Base-by-base conservation (phyloP, 2,797 vertebrate genomes). In the Trematomus bernacchii region DNA sequence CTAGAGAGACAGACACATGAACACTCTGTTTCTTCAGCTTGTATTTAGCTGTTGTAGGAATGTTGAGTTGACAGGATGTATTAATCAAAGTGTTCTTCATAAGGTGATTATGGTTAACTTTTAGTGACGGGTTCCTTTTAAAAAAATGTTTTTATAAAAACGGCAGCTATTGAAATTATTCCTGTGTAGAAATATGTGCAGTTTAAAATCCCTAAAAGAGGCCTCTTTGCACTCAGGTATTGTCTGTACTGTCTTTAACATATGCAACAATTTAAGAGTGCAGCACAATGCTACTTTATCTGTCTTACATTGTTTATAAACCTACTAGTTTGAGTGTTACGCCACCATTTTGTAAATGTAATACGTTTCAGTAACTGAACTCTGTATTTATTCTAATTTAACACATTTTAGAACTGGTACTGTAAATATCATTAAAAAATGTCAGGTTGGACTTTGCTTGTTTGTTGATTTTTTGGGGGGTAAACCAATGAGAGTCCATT, bases 331-430 rank as follows among this genome's bases (percentile, higher is more conserved):
- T 77, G 18, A 63, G 47, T 73, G 27, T 71, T 53, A 59, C 57
- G 40, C n/a, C 61, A 43, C 33, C 51, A 44, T 77, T 85, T 85
- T 88, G 54, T 83, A 77, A 80, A 76, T 67, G 46, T 64, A 10
- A 42, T 71, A 72, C 44, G 4, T 47, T 69, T 68, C 50, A 27
- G 19, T 55, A 76, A 67, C 40, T 84, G 65, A 87, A 76, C 51
- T 77, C 19, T 86, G 71, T 91, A 90, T 92, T 91, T 92, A 87
- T 91, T 91, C 27, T 85, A 80, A 85, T 85, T 85, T 85, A 88
- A 84, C 27, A 54, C 42, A 48, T 71, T 68, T 76, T 80, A 15
- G 80, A 85, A 70, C 47, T 65, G 62, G 71, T 79, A 61, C 58
- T 88, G 48, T 83, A 77, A 69, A 79, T 66, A 33, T 71, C 47